These are phyloP conservation scores for Cacajao melanocephalus DNA, from an alignment of 2,797 vertebrate species.

Conservation along the genomic window DNA sequence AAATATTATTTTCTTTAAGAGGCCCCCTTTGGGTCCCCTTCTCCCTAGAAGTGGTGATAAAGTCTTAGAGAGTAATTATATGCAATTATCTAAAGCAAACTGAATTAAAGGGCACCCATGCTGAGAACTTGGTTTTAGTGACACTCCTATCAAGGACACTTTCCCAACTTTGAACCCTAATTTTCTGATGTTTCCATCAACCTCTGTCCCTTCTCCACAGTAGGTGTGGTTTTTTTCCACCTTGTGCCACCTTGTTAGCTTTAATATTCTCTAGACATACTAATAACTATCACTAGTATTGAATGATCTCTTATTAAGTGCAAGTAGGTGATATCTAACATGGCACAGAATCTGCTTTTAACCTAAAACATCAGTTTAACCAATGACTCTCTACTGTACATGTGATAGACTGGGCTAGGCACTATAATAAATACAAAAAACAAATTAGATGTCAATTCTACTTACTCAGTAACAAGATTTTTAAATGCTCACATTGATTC, in stretches of 20 bases:
- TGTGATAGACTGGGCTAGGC: neutral
- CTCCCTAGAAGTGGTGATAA: neutral
- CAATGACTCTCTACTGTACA: neutral
- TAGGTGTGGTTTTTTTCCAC: neutral
- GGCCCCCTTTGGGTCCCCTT: neutral
- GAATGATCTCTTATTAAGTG: neutral
- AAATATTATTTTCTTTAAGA: conserved; percentile 1
- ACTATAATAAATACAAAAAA: neutral
- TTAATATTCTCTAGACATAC: conserved; percentile 1
- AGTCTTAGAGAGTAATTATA: neutral
- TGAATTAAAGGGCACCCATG: neutral
- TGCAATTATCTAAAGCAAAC: conserved; percentile 24
- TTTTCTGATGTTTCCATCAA: neutral
- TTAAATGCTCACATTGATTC: neutral
- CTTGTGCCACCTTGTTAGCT: neutral
- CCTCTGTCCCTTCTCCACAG: neutral
- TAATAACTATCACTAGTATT: neutral
- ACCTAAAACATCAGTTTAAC: conserved; percentile 7
- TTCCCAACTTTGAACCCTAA: neutral
- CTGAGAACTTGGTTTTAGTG: neutral
- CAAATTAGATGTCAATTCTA: neutral
- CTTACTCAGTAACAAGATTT: neutral
- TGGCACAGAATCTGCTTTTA: neutral
- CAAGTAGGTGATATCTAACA: neutral
- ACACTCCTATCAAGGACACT: neutral